A percentile compares a stretch with the other conserved stretches of the same genome.
These are phyloP conservation scores for Eufriesea mexicana DNA, from an alignment of 1,140 invertebrate species.

Conservation along the genomic window DNA sequence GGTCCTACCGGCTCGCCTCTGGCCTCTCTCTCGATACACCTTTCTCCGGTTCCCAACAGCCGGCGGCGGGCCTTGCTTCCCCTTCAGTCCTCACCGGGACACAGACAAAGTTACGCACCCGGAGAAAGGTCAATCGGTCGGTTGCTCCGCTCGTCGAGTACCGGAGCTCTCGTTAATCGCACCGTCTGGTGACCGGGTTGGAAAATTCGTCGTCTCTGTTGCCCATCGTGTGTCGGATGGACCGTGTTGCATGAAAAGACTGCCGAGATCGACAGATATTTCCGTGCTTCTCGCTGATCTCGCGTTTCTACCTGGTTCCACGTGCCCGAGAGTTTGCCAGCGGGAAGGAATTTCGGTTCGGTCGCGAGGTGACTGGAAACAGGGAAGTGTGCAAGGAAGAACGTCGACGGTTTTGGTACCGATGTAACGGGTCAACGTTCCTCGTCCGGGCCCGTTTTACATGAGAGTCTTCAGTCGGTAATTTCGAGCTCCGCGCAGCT, in stretches of 20 bases:
- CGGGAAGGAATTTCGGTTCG: background rate
- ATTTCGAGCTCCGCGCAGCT: constrained; percentile 33
- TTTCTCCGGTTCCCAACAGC: constrained; percentile 78
- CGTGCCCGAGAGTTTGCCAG: background rate
- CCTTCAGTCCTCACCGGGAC: constrained; percentile 79
- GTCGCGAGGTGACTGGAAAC: too few relatives aligned
- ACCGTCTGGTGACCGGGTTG: constrained; percentile 45
- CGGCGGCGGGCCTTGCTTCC: constrained; percentile 66
- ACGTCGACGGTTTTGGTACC: constrained; percentile 29
- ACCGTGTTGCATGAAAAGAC: background rate
- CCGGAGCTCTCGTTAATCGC: constrained; percentile 49
- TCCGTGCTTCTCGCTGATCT: too few relatives aligned
- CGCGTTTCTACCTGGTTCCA: background rate
- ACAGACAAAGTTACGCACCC: constrained; percentile 79
- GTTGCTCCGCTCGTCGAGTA: constrained; percentile 47
- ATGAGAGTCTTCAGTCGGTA: constrained; percentile 50
- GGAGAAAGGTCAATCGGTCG: constrained; percentile 76
- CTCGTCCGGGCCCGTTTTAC: constrained; percentile 34
- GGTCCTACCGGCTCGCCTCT: constrained; percentile 62
- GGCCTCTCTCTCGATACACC: constrained; percentile 75
- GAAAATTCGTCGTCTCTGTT: constrained; percentile 7
- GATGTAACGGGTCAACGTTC: constrained; percentile 52
- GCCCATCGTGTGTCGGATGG: too few relatives aligned
- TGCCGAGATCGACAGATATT: background rate
- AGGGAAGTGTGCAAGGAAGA: background rate